Percentiles rank a stretch among this genome's conserved stretches.
Evolutionary conservation across 2,888 invertebrate species (phyloP).

Genomic region (Thereva unica): DNA sequence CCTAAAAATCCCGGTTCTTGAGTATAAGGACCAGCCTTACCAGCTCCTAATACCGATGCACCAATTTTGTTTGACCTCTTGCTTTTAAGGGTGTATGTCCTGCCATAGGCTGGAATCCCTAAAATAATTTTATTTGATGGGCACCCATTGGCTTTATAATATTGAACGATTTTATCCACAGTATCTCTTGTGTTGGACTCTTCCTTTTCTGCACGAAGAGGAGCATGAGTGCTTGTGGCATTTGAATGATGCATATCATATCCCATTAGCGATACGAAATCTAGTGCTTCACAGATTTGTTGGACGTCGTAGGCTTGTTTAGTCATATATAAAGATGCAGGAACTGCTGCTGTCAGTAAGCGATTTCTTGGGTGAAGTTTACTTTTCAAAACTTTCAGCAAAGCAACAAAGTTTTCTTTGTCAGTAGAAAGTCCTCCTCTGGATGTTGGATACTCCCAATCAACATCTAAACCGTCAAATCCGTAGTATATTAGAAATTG

Average conservation of each 20-base stretch:
- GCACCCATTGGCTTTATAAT: conserved; percentile 54
- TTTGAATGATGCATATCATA: conserved; percentile 58
- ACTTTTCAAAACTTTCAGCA: conserved; percentile 56
- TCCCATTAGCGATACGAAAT: conserved; percentile 60
- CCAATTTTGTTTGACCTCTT: conserved; percentile 52
- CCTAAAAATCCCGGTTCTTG: conserved; percentile 46
- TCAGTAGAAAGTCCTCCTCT: conserved; percentile 58
- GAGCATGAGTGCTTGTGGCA: conserved; percentile 57
- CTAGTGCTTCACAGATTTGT: conserved; percentile 56
- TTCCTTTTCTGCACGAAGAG: conserved; percentile 48
- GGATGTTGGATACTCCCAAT: conserved; percentile 61
- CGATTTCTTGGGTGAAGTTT: conserved; percentile 55
- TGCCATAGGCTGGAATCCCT: conserved; percentile 57
- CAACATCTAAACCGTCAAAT: conserved; percentile 61
- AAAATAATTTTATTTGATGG: conserved; percentile 55
- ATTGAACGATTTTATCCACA: conserved; percentile 49
- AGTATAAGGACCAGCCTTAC: conserved; percentile 47
- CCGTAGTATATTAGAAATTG: conserved; percentile 56
- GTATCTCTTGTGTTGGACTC: conserved; percentile 38
- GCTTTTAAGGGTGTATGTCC: conserved; percentile 53
- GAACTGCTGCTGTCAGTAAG: conserved; percentile 59
- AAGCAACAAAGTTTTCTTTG: conserved; percentile 55
- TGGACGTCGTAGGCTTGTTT: conserved; percentile 57
- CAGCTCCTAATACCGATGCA: conserved; percentile 44
- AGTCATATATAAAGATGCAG: conserved; percentile 52